Evolutionary conservation across 2,888 invertebrate genomes (phyloP).

Genomic region (Oscheius sp.): DNA sequence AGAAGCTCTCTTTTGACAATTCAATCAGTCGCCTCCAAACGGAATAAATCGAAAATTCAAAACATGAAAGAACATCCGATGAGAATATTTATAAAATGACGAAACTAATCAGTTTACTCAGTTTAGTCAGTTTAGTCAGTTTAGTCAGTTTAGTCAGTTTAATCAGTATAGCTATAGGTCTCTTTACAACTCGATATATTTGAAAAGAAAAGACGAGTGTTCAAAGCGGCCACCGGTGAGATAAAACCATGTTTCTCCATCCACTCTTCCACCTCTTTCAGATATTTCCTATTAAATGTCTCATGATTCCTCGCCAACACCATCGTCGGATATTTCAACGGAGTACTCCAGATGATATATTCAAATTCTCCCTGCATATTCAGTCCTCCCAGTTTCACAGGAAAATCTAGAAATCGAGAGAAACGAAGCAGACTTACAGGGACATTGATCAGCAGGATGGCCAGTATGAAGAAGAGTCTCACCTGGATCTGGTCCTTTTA

Average conservation of each 20-base stretch:
- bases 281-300: constrained; percentile 51
- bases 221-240: constrained; percentile 59
- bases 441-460: constrained; percentile 64
- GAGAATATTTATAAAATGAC: too few relatives aligned
- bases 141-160: too few relatives aligned
- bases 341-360: constrained; percentile 65
- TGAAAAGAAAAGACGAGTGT: constrained; percentile 56
- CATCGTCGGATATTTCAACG: constrained; percentile 68
- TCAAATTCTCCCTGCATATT: constrained; percentile 54
- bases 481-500: constrained; percentile 68
- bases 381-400: constrained; percentile 59
- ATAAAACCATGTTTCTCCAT: constrained; percentile 62
- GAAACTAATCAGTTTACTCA: too few relatives aligned
- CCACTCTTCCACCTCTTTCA: constrained; percentile 60
- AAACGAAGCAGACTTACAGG: constrained; percentile 55
- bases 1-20: not conserved
- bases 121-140: too few relatives aligned
- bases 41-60: too few relatives aligned
- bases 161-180: constrained; percentile 19
- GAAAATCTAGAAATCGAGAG: constrained; percentile 50
- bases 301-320: constrained; percentile 42
- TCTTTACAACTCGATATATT: constrained; percentile 32
- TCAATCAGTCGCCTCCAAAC: too few relatives aligned
- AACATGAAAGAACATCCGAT: too few relatives aligned
- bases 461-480: constrained; percentile 63